A percentile compares a stretch with the other conserved stretches of the same genome.
phyloP scores from a whole-genome alignment of 2,113 vertebrate genomes.

The Panthera uncia region DNA sequence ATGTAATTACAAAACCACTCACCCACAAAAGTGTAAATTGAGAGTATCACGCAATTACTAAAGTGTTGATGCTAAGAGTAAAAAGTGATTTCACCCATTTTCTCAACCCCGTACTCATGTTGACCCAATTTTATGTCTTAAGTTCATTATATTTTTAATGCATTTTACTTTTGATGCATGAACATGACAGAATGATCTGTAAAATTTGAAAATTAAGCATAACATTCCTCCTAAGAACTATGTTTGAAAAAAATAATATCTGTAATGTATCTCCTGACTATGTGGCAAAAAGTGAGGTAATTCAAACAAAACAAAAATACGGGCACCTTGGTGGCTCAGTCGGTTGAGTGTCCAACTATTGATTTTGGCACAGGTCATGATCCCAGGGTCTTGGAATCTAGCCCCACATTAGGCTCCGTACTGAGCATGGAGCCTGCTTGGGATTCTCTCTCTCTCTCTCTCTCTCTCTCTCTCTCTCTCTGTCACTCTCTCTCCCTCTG shows the following conservation, averaged over 20 bases:
- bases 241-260: constrained; percentile 33
- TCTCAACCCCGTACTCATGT: neutral
- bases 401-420: no score
- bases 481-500: no score
- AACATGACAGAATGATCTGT: neutral
- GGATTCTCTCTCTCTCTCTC: no score
- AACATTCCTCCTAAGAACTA: neutral
- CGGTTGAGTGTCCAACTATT: no score
- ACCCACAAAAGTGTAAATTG: neutral
- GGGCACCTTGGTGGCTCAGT: no score
- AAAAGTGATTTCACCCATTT: neutral
- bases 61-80: neutral
- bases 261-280: neutral
- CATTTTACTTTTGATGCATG: constrained; percentile 13
- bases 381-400: no score
- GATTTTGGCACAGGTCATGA: no score
- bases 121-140: neutral
- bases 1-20: constrained; percentile 9
- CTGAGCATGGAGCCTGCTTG: no score
- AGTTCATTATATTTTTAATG: constrained; percentile 3
- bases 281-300: neutral
- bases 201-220: constrained; percentile 38
- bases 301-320: no score
- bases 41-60: neutral
- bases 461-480: no score